These are phyloP conservation scores for Aphis craccivora DNA, from an alignment of 1,140 invertebrate species.

Conservation along the genomic window DNA sequence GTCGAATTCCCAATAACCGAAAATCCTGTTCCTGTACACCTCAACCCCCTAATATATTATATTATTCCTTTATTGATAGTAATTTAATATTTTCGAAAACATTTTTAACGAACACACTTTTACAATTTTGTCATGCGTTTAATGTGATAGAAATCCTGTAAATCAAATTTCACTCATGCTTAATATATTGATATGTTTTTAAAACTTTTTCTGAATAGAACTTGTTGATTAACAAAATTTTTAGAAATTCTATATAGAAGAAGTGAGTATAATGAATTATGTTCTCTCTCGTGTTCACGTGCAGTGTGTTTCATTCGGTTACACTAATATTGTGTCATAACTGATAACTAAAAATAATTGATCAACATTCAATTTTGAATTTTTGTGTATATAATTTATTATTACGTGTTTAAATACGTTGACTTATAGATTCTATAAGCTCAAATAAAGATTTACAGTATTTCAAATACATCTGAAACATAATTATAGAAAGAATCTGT, in stretches of 20 bases:
- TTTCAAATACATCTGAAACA: too few species aligned
- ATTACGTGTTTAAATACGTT: too few species aligned
- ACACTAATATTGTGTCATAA: too few species aligned
- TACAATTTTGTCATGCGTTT: background rate
- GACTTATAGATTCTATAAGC: too few species aligned
- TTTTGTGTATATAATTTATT: too few species aligned
- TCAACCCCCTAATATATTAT: background rate
- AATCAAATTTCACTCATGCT: background rate
- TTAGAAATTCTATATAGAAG: background rate
- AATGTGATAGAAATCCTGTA: background rate
- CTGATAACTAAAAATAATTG: too few species aligned
- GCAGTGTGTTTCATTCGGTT: background rate
- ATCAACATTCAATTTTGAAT: too few species aligned
- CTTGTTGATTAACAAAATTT: background rate
- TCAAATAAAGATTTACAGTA: too few species aligned
- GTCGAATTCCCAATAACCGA: background rate
- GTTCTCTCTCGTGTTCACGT: too few species aligned
- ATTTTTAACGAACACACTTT: background rate
- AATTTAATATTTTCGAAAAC: background rate
- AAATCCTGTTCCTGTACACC: background rate
- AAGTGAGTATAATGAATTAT: too few species aligned
- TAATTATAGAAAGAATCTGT: too few species aligned
- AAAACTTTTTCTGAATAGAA: background rate
- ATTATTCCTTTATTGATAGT: background rate
- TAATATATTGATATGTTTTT: background rate